phyloP scores from a whole-genome alignment of 2,797 vertebrate species.

The Taeniopygia guttata region DNA sequence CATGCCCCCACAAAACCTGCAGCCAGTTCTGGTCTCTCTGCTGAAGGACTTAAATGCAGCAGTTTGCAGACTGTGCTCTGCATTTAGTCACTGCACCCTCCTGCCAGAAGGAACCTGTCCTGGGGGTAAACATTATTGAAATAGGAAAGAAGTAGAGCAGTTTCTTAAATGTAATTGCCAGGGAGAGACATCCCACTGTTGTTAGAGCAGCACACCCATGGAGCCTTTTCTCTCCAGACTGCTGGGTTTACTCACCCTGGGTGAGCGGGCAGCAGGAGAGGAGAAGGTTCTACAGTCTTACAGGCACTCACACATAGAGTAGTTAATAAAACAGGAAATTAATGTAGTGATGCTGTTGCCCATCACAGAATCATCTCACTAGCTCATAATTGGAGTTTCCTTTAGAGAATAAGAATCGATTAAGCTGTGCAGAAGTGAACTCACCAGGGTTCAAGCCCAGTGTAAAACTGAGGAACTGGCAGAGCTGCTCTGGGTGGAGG shows the following conservation, averaged over 20 bases:
- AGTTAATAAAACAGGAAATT: neutral
- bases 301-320: neutral
- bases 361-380: neutral
- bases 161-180: neutral
- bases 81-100: neutral
- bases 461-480: neutral
- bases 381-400: neutral
- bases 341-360: neutral
- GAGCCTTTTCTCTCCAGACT: neutral
- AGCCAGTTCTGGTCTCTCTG: neutral
- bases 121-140: neutral
- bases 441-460: neutral
- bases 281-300: neutral
- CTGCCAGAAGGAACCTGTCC: neutral
- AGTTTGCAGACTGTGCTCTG: neutral
- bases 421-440: neutral
- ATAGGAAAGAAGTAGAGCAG: neutral
- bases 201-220: neutral
- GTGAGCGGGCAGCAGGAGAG: neutral
- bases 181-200: neutral
- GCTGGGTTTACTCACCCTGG: neutral
- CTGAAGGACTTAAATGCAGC: neutral
- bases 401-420: neutral
- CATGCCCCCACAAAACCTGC: neutral
- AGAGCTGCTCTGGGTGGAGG: neutral